Conservation (phyloP, 2,888 invertebrate genomes). For the Drosophila colorata region DNA sequence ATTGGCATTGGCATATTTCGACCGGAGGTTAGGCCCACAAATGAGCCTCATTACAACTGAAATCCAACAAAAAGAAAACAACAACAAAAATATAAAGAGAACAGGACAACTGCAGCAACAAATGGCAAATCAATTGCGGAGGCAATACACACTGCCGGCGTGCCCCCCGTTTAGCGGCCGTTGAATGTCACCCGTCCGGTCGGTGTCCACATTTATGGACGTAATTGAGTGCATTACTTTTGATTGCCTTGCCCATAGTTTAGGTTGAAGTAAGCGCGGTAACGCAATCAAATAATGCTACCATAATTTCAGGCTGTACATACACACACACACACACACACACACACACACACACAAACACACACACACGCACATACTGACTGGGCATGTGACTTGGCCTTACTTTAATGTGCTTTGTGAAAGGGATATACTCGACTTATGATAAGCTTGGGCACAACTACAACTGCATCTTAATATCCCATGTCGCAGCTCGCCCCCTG, state of each 20-base stretch:
- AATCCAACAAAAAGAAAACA: neutral
- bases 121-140: slow-evolving; percentile 35
- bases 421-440: slow-evolving; percentile 6
- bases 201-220: slow-evolving; percentile 53
- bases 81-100: neutral
- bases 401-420: neutral
- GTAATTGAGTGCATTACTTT: slow-evolving; percentile 78
- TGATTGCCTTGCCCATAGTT: slow-evolving; percentile 60
- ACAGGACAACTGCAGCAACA: slow-evolving; percentile 25
- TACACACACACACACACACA: slow-evolving; percentile 12
- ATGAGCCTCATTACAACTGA: slow-evolving; percentile 17
- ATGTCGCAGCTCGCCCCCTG: no score
- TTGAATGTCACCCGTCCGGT: neutral
- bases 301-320: slow-evolving; percentile 43
- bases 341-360: neutral
- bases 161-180: neutral
- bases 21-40: slow-evolving; percentile 3
- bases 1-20: slow-evolving; percentile 1
- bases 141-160: neutral
- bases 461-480: no score
- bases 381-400: slow-evolving; percentile 14
- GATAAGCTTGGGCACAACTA: neutral
- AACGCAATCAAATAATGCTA: slow-evolving; percentile 65
- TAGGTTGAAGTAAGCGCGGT: slow-evolving; percentile 40
- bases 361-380: neutral